These are phyloP conservation scores for Orthosia gracilis DNA, from an alignment of 2,888 invertebrate species.

Conservation along the genomic window DNA sequence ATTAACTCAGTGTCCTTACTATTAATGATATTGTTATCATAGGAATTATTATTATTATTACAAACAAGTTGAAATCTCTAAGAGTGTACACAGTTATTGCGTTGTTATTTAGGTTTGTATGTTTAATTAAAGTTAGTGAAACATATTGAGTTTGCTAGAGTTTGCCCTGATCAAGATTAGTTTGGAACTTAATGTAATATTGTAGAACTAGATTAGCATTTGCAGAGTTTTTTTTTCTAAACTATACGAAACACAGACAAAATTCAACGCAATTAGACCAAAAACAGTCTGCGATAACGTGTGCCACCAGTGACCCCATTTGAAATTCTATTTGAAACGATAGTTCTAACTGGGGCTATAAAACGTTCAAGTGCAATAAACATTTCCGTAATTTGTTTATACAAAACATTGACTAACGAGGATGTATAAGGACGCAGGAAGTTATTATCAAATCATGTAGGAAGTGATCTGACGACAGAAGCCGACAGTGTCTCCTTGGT, in stretches of 20 bases:
- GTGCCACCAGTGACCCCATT: conserved; percentile 79
- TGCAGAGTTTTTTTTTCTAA: conserved; percentile 41
- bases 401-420: conserved; percentile 84
- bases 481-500: conserved; percentile 60
- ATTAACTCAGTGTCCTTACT: conserved; percentile 90
- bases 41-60: conserved; percentile 89
- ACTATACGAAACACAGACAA: conserved; percentile 50
- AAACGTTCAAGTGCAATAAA: conserved; percentile 77
- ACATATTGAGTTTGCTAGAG: conserved; percentile 40
- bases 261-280: conserved; percentile 57
- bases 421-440: conserved; percentile 88
- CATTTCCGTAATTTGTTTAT: conserved; percentile 82
- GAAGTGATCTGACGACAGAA: conserved; percentile 81
- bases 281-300: conserved; percentile 65
- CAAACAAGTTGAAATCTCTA: conserved; percentile 76
- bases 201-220: conserved; percentile 46
- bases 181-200: conserved; percentile 39
- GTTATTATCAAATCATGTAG: conserved; percentile 89
- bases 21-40: conserved; percentile 91
- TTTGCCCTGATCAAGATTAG: conserved; percentile 46
- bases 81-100: conserved; percentile 40
- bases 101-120: conserved; percentile 43
- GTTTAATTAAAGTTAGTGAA: conserved; percentile 40
- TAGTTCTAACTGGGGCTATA: conserved; percentile 70
- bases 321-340: conserved; percentile 78